Evolutionary conservation across 2,888 invertebrate genomes (phyloP).

Genomic region (Aphidoletes aphidimyza): DNA sequence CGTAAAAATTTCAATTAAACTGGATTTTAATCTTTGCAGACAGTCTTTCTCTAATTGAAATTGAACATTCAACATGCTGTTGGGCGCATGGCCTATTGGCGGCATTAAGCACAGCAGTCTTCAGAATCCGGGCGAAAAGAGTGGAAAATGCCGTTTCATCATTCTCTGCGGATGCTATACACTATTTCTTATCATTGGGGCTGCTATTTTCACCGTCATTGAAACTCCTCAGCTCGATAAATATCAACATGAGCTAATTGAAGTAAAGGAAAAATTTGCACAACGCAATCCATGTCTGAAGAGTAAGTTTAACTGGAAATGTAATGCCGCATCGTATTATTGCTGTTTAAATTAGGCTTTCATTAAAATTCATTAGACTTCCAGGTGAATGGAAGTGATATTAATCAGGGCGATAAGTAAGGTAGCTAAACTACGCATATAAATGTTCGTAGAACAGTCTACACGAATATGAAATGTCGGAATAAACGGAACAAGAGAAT

Average conservation of each 20-base stretch:
- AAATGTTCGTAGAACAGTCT: no score
- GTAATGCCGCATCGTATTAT: no score
- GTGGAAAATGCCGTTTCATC: conserved; percentile 65
- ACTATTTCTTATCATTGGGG: conserved; percentile 76
- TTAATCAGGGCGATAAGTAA: no score
- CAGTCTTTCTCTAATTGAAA: no score
- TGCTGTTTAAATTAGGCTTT: no score
- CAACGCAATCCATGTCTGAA: conserved; percentile 72
- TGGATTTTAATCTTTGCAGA: no score
- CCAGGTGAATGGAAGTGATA: no score
- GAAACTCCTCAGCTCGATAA: conserved; percentile 77
- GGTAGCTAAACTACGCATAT: no score
- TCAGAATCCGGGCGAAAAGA: conserved; percentile 60
- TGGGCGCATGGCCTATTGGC: conserved; percentile 62
- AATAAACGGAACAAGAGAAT: no score
- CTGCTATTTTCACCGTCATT: conserved; percentile 81
- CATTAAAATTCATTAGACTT: no score
- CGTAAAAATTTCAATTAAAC: background rate
- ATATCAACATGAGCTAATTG: conserved; percentile 69
- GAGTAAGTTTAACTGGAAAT: conserved; percentile 71
- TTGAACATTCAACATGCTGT: conserved; percentile 59
- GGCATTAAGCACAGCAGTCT: conserved; percentile 60
- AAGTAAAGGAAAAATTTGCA: conserved; percentile 72
- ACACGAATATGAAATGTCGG: no score
- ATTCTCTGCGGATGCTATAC: conserved; percentile 68